Percentiles rank a stretch among this genome's conserved stretches.
Evolutionary conservation across 2,888 invertebrate species (phyloP).

Genomic region (Dolichomitus sp.): DNA sequence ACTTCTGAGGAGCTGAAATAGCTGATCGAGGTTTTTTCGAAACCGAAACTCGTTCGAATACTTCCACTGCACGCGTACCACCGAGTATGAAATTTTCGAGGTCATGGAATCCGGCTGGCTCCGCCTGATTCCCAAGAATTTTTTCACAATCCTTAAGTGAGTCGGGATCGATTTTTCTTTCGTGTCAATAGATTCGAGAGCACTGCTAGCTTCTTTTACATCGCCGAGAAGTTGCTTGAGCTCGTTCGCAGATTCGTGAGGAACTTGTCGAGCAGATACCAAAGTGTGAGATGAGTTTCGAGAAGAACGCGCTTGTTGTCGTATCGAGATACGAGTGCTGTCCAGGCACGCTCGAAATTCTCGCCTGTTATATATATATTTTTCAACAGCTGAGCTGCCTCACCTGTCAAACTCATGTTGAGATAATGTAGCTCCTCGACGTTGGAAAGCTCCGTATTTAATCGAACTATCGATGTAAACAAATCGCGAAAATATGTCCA

Average conservation of each 20-base stretch:
- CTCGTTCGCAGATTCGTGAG: background rate
- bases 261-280: background rate
- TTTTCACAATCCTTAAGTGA: conserved; percentile 34
- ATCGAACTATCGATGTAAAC: conserved; percentile 26
- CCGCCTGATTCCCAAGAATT: background rate
- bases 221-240: conserved; percentile 20
- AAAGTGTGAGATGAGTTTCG: conserved; percentile 39
- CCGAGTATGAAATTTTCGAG: too few species aligned
- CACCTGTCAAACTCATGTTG: conserved; percentile 52
- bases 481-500: conserved; percentile 19
- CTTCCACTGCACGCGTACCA: too few species aligned
- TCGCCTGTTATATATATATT: conserved; percentile 19
- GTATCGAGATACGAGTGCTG: too few species aligned
- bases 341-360: too few species aligned
- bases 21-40: conserved; percentile 47
- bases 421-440: conserved; percentile 57
- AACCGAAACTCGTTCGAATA: too few species aligned
- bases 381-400: conserved; percentile 37
- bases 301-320: too few species aligned
- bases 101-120: background rate
- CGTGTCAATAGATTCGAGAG: conserved; percentile 12
- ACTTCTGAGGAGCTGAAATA: conserved; percentile 10
- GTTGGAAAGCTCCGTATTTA: conserved; percentile 20
- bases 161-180: conserved; percentile 7
- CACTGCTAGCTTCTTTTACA: conserved; percentile 27